These are phyloP conservation scores for Dendropsophus ebraccatus DNA, from an alignment of 2,113 vertebrate genomes.

Conservation along the genomic window DNA sequence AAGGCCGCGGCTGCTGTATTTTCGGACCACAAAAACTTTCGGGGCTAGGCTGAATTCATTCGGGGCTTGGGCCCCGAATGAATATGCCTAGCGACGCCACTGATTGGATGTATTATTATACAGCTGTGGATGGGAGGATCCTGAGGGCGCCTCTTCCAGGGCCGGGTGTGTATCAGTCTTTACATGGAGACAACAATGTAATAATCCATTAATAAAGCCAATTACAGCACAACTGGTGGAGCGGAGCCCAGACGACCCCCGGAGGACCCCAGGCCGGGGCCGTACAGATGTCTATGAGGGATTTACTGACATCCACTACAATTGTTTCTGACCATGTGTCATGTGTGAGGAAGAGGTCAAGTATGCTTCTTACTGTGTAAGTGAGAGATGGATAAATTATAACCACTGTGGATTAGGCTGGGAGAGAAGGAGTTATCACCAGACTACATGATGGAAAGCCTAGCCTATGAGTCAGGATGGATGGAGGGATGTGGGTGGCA, in stretches of 20 bases:
- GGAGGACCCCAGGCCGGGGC: background rate
- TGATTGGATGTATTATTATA: too few relatives aligned
- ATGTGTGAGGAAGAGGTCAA: constrained; percentile 3
- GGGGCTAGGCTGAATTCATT: too few relatives aligned
- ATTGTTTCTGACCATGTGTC: background rate
- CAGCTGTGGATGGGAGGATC: too few relatives aligned
- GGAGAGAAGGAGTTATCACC: background rate
- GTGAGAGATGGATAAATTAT: background rate
- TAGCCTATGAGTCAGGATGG: background rate
- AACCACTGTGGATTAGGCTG: background rate
- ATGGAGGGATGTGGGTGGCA: background rate
- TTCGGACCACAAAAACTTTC: too few relatives aligned
- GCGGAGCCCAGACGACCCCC: background rate
- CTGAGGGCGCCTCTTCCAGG: background rate
- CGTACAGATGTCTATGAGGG: background rate
- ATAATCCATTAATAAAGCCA: background rate
- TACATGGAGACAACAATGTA: background rate
- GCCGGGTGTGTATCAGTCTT: background rate
- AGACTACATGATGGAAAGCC: background rate
- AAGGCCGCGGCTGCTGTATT: too few relatives aligned
- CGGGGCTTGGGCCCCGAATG: too few relatives aligned
- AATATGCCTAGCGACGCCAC: too few relatives aligned
- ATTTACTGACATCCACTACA: background rate
- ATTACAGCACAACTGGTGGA: background rate
- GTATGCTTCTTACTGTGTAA: background rate